These are phyloP conservation scores for Vidua chalybeata DNA, from an alignment of 2,113 vertebrate genomes.

Conservation along the genomic window DNA sequence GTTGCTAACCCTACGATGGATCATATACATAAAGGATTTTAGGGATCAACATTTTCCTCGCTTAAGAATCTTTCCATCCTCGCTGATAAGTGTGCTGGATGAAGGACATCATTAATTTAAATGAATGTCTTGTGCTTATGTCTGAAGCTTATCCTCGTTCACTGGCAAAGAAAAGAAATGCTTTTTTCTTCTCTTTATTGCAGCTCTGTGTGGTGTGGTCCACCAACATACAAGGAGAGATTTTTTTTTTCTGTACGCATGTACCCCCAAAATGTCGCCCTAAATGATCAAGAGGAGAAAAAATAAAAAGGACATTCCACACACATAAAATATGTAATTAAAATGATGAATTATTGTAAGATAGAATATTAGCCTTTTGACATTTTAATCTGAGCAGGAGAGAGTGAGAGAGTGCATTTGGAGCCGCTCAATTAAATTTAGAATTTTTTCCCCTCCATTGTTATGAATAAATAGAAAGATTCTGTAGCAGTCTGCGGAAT, in stretches of 20 bases:
- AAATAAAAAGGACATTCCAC: conserved; percentile 72
- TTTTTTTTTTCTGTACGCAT: background rate
- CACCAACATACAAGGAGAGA: background rate
- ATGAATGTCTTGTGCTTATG: background rate
- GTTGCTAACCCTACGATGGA: conserved; percentile 32
- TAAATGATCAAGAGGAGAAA: conserved; percentile 31
- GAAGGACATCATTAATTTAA: conserved; percentile 56
- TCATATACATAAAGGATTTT: conserved; percentile 55
- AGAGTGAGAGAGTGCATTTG: conserved; percentile 72
- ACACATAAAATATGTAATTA: conserved; percentile 84
- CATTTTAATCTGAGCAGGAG: conserved; percentile 82
- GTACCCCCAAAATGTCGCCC: conserved; percentile 55
- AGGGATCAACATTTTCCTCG: background rate
- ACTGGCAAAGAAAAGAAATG: conserved; percentile 10
- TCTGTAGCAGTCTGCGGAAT: conserved; percentile 81
- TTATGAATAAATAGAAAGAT: conserved; percentile 87
- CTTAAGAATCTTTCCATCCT: conserved; percentile 15
- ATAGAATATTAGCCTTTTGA: conserved; percentile 88
- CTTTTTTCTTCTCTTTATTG: background rate
- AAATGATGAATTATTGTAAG: conserved; percentile 85
- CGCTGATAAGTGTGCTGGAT: background rate
- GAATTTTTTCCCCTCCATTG: conserved; percentile 81
- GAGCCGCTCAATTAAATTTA: conserved; percentile 85
- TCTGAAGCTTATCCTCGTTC: conserved; percentile 47
- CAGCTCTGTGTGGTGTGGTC: background rate